Evolutionary conservation across 2,797 vertebrate species (phyloP), one percentile per base, ranked within the genome.

Genomic region (Pangasius mekongensis): DNA sequence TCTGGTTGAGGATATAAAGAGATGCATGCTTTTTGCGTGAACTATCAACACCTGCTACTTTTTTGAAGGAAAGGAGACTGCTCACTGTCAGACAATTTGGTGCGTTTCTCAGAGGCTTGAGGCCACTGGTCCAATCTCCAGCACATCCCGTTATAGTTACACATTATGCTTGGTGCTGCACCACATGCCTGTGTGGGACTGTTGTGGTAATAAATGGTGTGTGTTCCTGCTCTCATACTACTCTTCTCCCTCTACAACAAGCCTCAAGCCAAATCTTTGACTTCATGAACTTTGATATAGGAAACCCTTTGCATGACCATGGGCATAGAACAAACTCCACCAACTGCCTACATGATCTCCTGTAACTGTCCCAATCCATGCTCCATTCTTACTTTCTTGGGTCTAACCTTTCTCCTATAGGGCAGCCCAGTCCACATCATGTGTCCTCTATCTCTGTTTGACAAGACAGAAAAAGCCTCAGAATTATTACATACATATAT

Each of bases 181-280:
- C 60, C 13, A 64, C 20, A 76, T 88, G 69, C 71, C 73, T 82
- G 30, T 71, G 73, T 84, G 83, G 64, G 86, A 66, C 24, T 81
- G 39, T 39, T 18, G 69, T 77, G 84, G 64, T 87, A 84, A 89
- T 89, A 54, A 88, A 87, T 85, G 30, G 58, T 69, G 16, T 56
- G 69, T 84, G 71, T 87, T 87, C 85, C 77, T 77, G 83, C 77
- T 80, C 54, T 84, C 74, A 85, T n/a, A 24, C 87, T 60, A 5
- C 11, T 27, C 6, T 36, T 58, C 20, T 58, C 54, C 11, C 4
- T 71, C 86, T 82, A 88, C 78, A 86, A 87, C 83, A 88, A 90
- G 39, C 64, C 87, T 90, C 86, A 85, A 89, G 84, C 89, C 87
- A 87, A 86, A 87, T 83, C 18, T 58, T 60, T 90, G 90, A 87